Evolutionary conservation across 64 coral and sea anemone species (phyloP).

Genomic region (Montipora efflorescens): DNA sequence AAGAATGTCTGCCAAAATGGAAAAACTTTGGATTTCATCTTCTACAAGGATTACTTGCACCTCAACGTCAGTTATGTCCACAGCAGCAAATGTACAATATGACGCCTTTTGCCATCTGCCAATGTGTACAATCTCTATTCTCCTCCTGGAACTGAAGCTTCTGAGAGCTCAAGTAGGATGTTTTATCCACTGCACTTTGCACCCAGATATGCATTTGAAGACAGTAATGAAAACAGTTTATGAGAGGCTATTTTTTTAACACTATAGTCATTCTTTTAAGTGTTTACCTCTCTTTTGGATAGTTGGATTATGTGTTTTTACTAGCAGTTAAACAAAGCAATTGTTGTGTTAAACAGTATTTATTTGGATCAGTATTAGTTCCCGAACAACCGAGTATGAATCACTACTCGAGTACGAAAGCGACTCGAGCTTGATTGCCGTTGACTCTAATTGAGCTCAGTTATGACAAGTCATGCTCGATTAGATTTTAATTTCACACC

Average conservation of each 20-base stretch:
- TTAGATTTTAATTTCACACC: no score
- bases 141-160: neutral
- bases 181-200: neutral
- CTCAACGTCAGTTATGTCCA: neutral
- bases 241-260: neutral
- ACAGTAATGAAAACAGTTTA: neutral
- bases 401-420: no score
- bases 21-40: constrained; percentile 28
- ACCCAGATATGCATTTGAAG: neutral
- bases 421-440: no score
- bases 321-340: neutral
- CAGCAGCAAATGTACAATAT: constrained; percentile 17
- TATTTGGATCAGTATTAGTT: no score
- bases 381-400: no score
- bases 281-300: neutral
- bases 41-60: constrained; percentile 20
- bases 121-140: neutral
- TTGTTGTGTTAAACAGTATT: constrained; percentile 3
- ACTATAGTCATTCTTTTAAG: neutral
- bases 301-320: neutral
- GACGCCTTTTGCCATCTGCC: neutral
- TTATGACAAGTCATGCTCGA: no score
- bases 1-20: constrained; percentile 33
- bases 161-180: constrained; percentile 3
- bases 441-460: no score